Base-by-base conservation (phyloP, 2,888 invertebrate genomes). In the Cephus runcator region DNA sequence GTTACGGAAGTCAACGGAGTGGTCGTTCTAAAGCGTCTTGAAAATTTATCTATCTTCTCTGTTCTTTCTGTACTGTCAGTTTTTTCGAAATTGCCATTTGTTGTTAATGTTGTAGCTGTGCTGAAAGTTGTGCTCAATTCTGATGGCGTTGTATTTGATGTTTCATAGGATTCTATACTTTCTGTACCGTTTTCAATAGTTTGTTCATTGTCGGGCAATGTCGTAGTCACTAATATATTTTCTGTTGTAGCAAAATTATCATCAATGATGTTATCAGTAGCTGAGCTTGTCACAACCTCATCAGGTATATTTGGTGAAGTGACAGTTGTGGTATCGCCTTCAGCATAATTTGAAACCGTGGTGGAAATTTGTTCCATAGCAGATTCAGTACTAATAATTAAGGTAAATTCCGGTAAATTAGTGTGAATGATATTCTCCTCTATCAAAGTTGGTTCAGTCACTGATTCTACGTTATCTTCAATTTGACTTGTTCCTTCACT, bases 121-220 rank as follows among this genome's bases (percentile, higher is more conserved):
- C 76, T 75, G 4, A 77, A 82, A 11, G 79, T 79, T 56, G 73
- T 36, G 33, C 34, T 12, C 69, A 77, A 69, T 75, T 74, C 76
- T 9, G 56, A n/a, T 56, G 74, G 69, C 30, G 75, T 71, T 12
- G 75, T 75, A 35, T 69, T 73, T 11, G 34, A 15, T 40, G 76
- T 31, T 69, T 74, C 34, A 69, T 73, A n/a, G n/a, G 68, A 4
- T 15, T 31, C 33, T 30, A 23, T 73, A 73, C 56, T 75, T 33
- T 12, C 34, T 34, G 40, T 12, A 36, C 71, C 76, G 4, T 4
- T 36, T 11, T 71, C 75, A 73, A 36, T 23, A 75, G 34, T 30
- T 56, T 56, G 23, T 23, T 23, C 23, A 56, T 2, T 56, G 2
- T 56, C 56, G 23, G 23, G 23, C 56, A 56, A 23, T 1, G 9